These are phyloP conservation scores for Planiliza haematocheilus DNA, from an alignment of 2,113 vertebrate genomes.

Conservation along the genomic window DNA sequence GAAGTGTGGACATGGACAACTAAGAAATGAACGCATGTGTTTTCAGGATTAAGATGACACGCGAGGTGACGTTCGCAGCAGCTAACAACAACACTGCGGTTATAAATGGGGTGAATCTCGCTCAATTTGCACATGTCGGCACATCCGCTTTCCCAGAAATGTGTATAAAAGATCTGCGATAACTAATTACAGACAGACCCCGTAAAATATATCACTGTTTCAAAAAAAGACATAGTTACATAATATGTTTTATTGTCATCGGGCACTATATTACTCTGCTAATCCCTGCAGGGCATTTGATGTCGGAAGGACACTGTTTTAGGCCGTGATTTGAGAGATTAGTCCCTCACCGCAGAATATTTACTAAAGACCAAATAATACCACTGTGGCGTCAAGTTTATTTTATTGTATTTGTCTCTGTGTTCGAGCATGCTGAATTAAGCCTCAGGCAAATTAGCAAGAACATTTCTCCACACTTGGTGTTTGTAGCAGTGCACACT, in stretches of 20 bases:
- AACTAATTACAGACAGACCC: conserved; percentile 20
- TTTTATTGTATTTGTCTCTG: conserved; percentile 47
- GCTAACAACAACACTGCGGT: conserved; percentile 45
- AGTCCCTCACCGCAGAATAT: conserved; percentile 38
- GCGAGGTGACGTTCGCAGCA: conserved; percentile 37
- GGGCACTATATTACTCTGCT: neutral
- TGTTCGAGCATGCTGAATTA: conserved; percentile 33
- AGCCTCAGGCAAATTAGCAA: conserved; percentile 48
- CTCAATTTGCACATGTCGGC: conserved; percentile 64
- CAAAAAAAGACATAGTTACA: neutral
- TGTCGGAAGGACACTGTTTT: conserved; percentile 1
- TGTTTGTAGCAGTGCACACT: conserved; percentile 25
- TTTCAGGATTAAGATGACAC: conserved; percentile 22
- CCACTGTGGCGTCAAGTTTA: conserved; percentile 43
- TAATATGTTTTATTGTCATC: neutral
- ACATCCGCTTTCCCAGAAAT: conserved; percentile 70
- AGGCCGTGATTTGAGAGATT: conserved; percentile 34
- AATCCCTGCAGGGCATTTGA: conserved; percentile 10
- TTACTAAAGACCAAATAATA: conserved; percentile 45
- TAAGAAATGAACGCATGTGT: too few relatives aligned
- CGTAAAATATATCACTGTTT: neutral
- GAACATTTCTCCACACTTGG: conserved; percentile 41
- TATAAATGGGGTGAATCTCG: conserved; percentile 40
- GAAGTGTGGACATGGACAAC: too few relatives aligned
- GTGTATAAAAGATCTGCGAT: conserved; percentile 36